These are phyloP conservation scores for Chrysolina oricalcia DNA, from an alignment of 2,888 invertebrate genomes.

Conservation along the genomic window DNA sequence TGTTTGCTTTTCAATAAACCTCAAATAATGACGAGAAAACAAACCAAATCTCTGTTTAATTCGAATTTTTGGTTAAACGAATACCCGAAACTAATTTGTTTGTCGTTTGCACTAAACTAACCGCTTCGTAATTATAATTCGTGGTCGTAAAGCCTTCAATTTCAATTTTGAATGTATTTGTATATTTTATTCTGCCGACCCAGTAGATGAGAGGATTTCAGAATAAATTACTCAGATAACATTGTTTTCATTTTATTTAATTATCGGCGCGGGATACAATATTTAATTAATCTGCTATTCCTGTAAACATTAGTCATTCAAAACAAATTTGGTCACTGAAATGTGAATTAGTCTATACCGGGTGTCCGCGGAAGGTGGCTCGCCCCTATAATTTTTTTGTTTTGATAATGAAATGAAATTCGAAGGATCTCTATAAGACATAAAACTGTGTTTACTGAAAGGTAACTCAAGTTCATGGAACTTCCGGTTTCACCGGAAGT, in stretches of 20 bases:
- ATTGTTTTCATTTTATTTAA: constrained; percentile 46
- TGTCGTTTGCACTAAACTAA: constrained; percentile 47
- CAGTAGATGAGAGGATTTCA: constrained; percentile 32
- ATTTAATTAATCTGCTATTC: constrained; percentile 13
- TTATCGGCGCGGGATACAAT: constrained; percentile 27
- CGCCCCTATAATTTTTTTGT: too few relatives aligned
- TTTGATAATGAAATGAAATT: too few relatives aligned
- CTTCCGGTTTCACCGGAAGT: too few relatives aligned
- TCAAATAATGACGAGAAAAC: constrained; percentile 22
- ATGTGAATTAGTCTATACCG: constrained; percentile 3
- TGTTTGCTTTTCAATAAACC: constrained; percentile 22
- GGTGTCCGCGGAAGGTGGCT: too few relatives aligned
- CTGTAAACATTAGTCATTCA: constrained; percentile 16
- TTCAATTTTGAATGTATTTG: constrained; percentile 40
- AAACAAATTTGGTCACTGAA: constrained; percentile 22
- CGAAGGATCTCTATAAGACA: too few relatives aligned
- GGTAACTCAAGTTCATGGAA: too few relatives aligned
- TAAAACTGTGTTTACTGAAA: too few relatives aligned
- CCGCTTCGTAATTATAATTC: constrained; percentile 52
- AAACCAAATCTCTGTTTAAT: constrained; percentile 27
- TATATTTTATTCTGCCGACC: constrained; percentile 41
- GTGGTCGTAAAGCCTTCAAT: constrained; percentile 43
- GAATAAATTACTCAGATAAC: constrained; percentile 50
- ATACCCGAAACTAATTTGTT: constrained; percentile 49
- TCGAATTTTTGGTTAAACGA: constrained; percentile 46